Evolutionary conservation across 2,797 vertebrate genomes (phyloP), one percentile per base, ranked within the genome.

Genomic region (Todus mexicanus): DNA sequence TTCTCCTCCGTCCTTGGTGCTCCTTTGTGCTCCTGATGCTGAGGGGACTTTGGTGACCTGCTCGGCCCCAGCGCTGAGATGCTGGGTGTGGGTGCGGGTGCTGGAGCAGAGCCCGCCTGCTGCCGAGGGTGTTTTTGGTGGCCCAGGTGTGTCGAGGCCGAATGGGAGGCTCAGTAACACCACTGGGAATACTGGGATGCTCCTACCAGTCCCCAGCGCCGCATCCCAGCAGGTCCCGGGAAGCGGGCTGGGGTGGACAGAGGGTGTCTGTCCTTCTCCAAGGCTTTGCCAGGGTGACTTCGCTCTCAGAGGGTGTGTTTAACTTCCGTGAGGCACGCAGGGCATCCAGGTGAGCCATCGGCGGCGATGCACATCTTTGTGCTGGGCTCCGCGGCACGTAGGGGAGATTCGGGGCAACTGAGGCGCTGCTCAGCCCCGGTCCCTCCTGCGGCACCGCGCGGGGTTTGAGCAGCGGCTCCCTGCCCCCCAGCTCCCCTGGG

Each of bases 311-410:
- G 42, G 15, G 47, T 6, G n/a, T 4, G 45, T 51, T 45, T 4
- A 3, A 6, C 29, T 16, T 7, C 31, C 11, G 6, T 5, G 6
- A 15, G 26, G 47, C 0, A 1, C 4, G 19, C 13, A 7, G 59
- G 40, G 45, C 60, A 1, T 15, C 50, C 47, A 2, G 5, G 33
- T 0, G 42, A 64, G 73, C 64, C 18, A 0, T 4, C 1, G 6
- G 3, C 6, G 47, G 63, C 71, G 59, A 13, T 21, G 48, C 2
- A 0, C 66, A 1, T 10, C 85, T 60, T 38, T 3, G 23, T n/a
- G 70, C 86, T 3, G 4, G 42, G 51, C 71, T 48, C 29, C 0
- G 21, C 0, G 5, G 48, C 27, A 10, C 2, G 1, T 0, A 1
- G 33, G 23, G 5, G 4, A 8, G 5, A 2, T 29, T 10, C 0